phyloP scores from a whole-genome alignment of 2,113 vertebrate genomes.

The Eretmodus cyanostictus region DNA sequence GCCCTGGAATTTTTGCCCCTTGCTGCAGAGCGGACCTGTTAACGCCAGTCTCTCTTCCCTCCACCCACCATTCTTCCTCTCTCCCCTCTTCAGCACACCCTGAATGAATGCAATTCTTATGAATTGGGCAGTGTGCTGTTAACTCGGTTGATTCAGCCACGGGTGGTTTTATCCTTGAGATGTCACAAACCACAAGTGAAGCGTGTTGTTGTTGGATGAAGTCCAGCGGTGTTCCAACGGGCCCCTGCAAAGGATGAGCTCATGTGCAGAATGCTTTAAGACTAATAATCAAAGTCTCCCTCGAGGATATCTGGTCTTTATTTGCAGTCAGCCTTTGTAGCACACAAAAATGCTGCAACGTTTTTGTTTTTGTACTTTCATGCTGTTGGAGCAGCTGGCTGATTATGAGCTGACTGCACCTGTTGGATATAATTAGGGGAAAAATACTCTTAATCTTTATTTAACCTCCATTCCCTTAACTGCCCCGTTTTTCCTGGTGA shows the following conservation, averaged over 20 bases:
- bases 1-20: slow-evolving; percentile 55
- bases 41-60: slow-evolving; percentile 53
- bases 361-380: neutral
- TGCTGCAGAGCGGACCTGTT: slow-evolving; percentile 67
- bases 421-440: neutral
- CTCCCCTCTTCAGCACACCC: slow-evolving; percentile 10
- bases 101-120: slow-evolving; percentile 49
- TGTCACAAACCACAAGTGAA: slow-evolving; percentile 40
- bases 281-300: neutral
- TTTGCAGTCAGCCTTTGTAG: neutral
- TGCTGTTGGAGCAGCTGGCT: neutral
- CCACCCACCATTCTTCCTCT: slow-evolving; percentile 57
- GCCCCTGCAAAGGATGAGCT: slow-evolving; percentile 3
- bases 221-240: neutral
- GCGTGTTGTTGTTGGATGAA: slow-evolving; percentile 39
- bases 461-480: neutral
- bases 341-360: neutral
- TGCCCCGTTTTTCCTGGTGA: neutral
- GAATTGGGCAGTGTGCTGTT: slow-evolving; percentile 49
- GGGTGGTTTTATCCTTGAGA: slow-evolving; percentile 33
- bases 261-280: neutral
- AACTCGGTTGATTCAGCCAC: slow-evolving; percentile 35
- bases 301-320: neutral
- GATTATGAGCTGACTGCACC: neutral
- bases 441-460: neutral